These are phyloP conservation scores for Eurois occulta DNA, from an alignment of 2,888 invertebrate genomes.

Conservation along the genomic window DNA sequence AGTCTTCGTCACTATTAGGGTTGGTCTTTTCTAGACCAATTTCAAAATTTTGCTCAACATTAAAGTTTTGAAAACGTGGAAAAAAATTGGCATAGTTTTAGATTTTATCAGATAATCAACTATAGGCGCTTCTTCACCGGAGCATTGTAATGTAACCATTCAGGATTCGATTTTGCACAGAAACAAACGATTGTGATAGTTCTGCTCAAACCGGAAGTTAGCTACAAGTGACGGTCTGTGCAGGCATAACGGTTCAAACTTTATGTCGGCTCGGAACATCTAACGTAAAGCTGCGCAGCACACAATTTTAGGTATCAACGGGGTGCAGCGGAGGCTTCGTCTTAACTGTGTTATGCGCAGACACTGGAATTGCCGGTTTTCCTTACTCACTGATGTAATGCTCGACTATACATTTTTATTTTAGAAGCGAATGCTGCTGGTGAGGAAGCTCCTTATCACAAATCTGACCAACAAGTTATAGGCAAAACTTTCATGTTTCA, in stretches of 20 bases:
- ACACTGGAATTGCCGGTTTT: background rate
- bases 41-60: background rate
- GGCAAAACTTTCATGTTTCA: background rate
- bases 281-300: no score
- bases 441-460: background rate
- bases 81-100: background rate
- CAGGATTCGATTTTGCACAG: background rate
- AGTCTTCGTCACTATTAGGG: background rate
- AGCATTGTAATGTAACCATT: background rate
- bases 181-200: background rate
- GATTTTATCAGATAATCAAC: background rate
- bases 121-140: accelerated
- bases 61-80: background rate
- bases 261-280: no score
- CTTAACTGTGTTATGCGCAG: no score
- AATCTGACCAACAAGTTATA: background rate
- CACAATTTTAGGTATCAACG: no score
- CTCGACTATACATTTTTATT: background rate
- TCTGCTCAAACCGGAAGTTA: no score
- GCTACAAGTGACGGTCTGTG: no score
- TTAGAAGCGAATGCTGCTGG: background rate
- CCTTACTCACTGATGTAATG: background rate
- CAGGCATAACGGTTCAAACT: no score
- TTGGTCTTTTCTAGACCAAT: background rate
- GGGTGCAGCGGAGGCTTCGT: no score